Evolutionary conservation across 1,140 invertebrate species (phyloP).

Genomic region (Pogonomyrmex barbatus): DNA sequence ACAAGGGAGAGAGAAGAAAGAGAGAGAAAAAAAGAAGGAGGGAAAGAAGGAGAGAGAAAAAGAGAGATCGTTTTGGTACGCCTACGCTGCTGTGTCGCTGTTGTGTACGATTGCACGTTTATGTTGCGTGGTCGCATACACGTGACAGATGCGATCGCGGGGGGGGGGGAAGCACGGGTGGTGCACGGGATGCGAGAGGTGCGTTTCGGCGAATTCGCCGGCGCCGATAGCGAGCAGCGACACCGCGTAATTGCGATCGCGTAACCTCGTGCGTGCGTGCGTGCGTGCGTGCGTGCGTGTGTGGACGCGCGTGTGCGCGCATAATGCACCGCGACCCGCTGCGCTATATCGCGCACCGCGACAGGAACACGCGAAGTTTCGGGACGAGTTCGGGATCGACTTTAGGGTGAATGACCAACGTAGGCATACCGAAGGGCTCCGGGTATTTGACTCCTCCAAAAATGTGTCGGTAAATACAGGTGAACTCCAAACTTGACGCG

Average conservation of each 20-base stretch:
- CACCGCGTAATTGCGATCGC: slow-evolving; percentile 46
- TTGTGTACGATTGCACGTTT: background rate
- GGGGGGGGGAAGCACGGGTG: background rate
- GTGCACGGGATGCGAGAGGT: slow-evolving; percentile 18
- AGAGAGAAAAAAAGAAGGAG: background rate
- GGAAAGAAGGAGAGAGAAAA: background rate
- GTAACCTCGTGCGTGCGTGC: background rate
- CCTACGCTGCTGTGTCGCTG: slow-evolving; percentile 55
- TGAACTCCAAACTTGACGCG: slow-evolving; percentile 36
- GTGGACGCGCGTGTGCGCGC: background rate
- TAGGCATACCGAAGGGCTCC: background rate
- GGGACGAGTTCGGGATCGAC: slow-evolving; percentile 11
- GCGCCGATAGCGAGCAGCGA: slow-evolving; percentile 23
- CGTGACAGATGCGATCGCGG: slow-evolving; percentile 14
- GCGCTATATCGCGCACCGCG: slow-evolving; percentile 6
- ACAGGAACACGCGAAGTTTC: slow-evolving; percentile 9
- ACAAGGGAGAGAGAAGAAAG: background rate
- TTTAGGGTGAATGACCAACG: slow-evolving; percentile 47
- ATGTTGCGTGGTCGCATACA: slow-evolving; percentile 16
- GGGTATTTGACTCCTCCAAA: slow-evolving; percentile 33
- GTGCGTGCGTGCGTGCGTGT: too few species aligned
- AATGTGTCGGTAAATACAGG: slow-evolving; percentile 54
- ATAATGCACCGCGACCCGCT: background rate
- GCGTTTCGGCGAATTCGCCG: slow-evolving; percentile 43
- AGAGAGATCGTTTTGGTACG: slow-evolving; percentile 47